These are phyloP conservation scores for Dorcus parallelipipedus DNA, from an alignment of 2,888 invertebrate species.

Conservation along the genomic window DNA sequence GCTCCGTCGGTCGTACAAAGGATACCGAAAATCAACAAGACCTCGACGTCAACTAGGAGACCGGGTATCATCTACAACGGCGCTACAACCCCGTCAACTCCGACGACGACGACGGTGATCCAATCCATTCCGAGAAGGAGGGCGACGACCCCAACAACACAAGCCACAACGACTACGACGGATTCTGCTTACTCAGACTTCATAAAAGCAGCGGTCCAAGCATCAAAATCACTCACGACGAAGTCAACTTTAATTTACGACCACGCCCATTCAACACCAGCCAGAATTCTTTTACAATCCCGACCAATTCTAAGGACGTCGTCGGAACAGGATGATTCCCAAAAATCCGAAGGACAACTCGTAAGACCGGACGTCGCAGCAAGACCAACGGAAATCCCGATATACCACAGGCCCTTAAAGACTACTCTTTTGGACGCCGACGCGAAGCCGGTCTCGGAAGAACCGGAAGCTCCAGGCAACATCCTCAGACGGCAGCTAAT, in stretches of 20 bases:
- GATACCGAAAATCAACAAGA: constrained; percentile 45
- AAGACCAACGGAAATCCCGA: constrained; percentile 38
- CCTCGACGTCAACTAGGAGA: constrained; percentile 55
- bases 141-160: constrained; percentile 44
- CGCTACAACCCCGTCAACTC: constrained; percentile 52
- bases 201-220: constrained; percentile 32
- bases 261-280: constrained; percentile 37
- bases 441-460: constrained; percentile 56
- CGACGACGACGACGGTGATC: constrained; percentile 57
- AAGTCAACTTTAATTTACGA: constrained; percentile 42
- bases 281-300: constrained; percentile 41
- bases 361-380: constrained; percentile 39
- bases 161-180: constrained; percentile 37
- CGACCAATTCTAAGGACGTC: constrained; percentile 33
- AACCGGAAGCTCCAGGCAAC: constrained; percentile 50
- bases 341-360: constrained; percentile 43
- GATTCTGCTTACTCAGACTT: constrained; percentile 35
- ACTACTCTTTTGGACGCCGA: constrained; percentile 43
- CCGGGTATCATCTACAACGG: constrained; percentile 48
- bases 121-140: constrained; percentile 62
- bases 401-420: constrained; percentile 35
- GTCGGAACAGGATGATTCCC: constrained; percentile 17
- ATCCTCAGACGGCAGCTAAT: constrained; percentile 61
- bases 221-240: constrained; percentile 40
- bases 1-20: constrained; percentile 44